Evolutionary conservation across 2,888 invertebrate genomes (phyloP), one percentile per base, ranked within the genome.

Genomic region (Limnephilus lunatus): DNA sequence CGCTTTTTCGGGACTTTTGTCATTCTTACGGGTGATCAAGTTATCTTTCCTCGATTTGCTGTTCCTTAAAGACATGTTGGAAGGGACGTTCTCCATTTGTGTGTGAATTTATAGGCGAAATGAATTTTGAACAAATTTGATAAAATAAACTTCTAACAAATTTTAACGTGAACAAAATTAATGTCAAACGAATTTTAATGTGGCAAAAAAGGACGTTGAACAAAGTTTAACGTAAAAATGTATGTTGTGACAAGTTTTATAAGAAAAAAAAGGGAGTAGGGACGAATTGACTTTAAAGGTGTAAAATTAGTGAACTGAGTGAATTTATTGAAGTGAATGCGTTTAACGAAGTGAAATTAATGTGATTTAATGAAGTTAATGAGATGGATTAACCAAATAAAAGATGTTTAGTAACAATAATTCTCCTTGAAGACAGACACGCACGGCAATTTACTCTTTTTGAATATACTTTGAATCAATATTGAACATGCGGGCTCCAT

Each of bases 1-100:
- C 5, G 95, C 96, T 95, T 96, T 96, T 94, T 96, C 96, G 2
- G 96, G 96, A 91, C 96, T 96, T 94, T 96, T 96, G 94, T 96
- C 96, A 94, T 96, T 96, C 94, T 96, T 96, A 94, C 96, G 94
- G 68, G 96, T 95, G 30, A 96, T 96, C 86, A 96, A 95, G 94
- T 96, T 96, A 94, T 96, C 96, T 94, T 96, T 96, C 94, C 96
- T 95, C 94, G 96, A 95, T 93, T 96, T 96, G 93, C 94, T 95
- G 94, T 94, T 95, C 93, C 96, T 94, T 94, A 96, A 94, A 91
- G 95, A 95, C 94, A 95, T 95, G 94, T 96, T 96, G 44, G 96
- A 96, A 92, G 96, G 95, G 95, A 96, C 95, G 94, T 95, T 96
- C 94, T 96, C 96, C 96, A 96, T 96, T 94, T 94, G 95, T 25